phyloP scores from a whole-genome alignment of 2,797 vertebrate genomes.

The Artibeus lituratus region DNA sequence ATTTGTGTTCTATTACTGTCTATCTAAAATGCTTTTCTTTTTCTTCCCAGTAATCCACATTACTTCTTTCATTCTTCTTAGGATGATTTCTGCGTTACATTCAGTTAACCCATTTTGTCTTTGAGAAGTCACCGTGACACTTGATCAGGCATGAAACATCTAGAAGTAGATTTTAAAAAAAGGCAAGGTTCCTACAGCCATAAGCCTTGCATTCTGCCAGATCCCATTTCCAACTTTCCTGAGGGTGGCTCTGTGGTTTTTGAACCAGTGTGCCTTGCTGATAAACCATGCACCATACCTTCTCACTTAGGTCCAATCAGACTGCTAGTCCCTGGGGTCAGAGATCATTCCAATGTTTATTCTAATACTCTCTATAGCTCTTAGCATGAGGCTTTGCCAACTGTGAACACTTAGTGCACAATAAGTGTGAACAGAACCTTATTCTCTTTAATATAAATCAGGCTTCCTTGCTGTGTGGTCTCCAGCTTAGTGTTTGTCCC shows the following conservation, averaged over 20 bases:
- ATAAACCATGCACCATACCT: not conserved
- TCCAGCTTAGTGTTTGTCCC: not conserved
- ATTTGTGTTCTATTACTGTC: not conserved
- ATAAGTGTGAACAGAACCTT: not conserved
- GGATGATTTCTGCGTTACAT: not conserved
- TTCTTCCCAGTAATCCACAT: not conserved
- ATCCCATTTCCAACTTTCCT: not conserved
- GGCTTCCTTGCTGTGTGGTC: fast-evolving
- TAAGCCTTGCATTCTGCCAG: fast-evolving
- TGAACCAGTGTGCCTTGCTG: not conserved
- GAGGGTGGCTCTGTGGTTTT: not conserved
- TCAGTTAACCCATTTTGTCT: not conserved
- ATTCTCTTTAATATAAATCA: not conserved
- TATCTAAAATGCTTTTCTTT: not conserved
- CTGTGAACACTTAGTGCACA: not conserved
- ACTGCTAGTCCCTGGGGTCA: not conserved
- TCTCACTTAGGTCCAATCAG: not conserved
- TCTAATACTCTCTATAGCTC: too few relatives aligned
- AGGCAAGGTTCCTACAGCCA: not conserved
- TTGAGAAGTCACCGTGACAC: not conserved
- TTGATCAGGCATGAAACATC: not conserved
- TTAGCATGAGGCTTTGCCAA: not conserved
- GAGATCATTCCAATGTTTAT: not conserved
- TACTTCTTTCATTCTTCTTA: not conserved
- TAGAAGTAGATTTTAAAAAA: not conserved